Base-by-base conservation (phyloP, 92 coral and sea anemone species). In the Meandrina meandrites region DNA sequence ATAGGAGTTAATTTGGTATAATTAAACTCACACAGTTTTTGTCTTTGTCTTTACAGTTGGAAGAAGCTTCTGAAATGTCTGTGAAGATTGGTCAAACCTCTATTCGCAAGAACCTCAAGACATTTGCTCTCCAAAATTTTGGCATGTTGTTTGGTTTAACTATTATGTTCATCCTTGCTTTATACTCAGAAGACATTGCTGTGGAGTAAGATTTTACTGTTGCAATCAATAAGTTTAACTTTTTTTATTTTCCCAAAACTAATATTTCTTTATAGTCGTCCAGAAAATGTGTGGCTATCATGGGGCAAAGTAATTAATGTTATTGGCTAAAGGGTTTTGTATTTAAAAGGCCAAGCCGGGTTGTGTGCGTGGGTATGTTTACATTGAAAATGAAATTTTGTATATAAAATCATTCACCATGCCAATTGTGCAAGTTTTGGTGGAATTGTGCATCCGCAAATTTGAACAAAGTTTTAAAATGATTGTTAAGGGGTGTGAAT, bases 11-110 rank as follows among this genome's bases (percentile, higher is more conserved):
- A n/a, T n/a, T n/a, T n/a, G n/a, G n/a, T n/a, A n/a, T n/a, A n/a
- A n/a, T n/a, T n/a, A n/a, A n/a, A n/a, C 53, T 48, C 53, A 9
- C 8, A 60, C 30, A 60, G 30, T 24, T 45, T n/a, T n/a, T n/a
- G n/a, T n/a, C n/a, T n/a, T 27, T 66, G 16, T 66, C 16, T 71
- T 21, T 40, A 16, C 83, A 96, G 98, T 70, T 96, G 78, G 96
- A 93, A 28, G 98, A 96, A 83, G 98, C 98, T 28, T 88, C 93
- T 24, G 98, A 96, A 70, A 96, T 96, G 98, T 93, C 98, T 4
- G 89, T 91, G 1, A 87, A 83, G 76, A 90, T 92, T 48, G 96
- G 98, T 4, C 81, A 87, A 70, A 92, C 79, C 1, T 91, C 96
- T 1, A 42, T 91, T 15, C 86, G 76, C 32, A 89, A 90, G 87